Evolutionary conservation across 1,140 invertebrate species (phyloP), one percentile per base, ranked within the genome.

Genomic region (Drosophila fuyamai): DNA sequence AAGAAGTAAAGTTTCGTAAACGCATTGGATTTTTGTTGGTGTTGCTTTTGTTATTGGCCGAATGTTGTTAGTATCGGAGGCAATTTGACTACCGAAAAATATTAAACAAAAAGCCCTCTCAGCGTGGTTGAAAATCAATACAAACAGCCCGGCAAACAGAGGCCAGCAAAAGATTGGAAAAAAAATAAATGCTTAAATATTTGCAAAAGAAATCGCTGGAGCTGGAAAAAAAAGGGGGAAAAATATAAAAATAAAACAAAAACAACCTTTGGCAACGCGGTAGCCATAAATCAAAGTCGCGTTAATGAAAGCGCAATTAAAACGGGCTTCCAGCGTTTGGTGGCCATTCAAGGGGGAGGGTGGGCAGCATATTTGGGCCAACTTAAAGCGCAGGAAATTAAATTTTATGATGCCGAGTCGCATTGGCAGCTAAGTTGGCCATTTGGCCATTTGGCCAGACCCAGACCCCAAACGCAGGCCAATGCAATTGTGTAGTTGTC

Each of bases 221-320:
- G 46, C 59, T 13, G 36, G 38, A 60, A 38, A 71, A 71, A 55
- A 57, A 63, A 36, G 46, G 46, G 46, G 14, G 41, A 73, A 63
- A 76, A 59, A 23, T 32, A 61, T 27, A 57, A 36, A 66, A 58
- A 58, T 46, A 46, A 38, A 55, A 67, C 55, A 77, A 77, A 67
- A 85, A 71, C 73, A 85, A 88, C 63, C 83, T 84, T 89, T 88
- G 84, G 85, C 82, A 84, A 77, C 77, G 81, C 84, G 84, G 84
- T 90, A 90, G 84, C 85, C 77, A 89, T 89, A 89, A 89, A 89
- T 89, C 84, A 89, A 88, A 89, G 85, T 90, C 85, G 84, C 84
- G 84, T 89, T 89, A 89, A 89, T 89, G 84, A 89, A 89, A 89
- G 85, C 84, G 84, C 84, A 89, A 89, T 89, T 89, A 89, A 88